Evolutionary conservation across 2,113 vertebrate species (phyloP).

Genomic region (Pomatostomus ruficeps): DNA sequence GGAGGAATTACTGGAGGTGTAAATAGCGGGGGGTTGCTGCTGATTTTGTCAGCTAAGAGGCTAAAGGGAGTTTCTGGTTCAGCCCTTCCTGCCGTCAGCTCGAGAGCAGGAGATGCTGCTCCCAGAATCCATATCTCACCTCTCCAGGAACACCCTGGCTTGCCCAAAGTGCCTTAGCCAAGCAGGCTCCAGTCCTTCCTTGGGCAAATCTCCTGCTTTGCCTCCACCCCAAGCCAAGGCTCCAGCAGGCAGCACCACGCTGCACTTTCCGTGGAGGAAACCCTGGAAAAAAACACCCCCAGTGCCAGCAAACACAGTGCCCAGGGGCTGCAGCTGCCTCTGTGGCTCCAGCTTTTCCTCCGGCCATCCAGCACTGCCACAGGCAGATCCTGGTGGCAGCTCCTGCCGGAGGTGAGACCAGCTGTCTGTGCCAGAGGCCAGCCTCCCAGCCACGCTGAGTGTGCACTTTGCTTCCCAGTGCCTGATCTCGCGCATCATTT

Average conservation of each 20-base stretch:
- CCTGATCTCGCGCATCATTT: conserved; percentile 24
- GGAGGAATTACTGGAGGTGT: neutral
- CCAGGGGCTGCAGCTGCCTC: neutral
- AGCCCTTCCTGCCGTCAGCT: neutral
- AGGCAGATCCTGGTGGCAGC: neutral
- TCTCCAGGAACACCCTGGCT: neutral
- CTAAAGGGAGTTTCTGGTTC: neutral
- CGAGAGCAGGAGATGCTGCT: neutral
- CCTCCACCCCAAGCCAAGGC: neutral
- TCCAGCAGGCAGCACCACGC: neutral
- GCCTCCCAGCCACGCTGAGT: neutral
- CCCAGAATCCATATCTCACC: neutral
- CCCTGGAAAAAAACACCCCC: neutral
- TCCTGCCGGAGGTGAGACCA: neutral
- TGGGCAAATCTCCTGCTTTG: neutral
- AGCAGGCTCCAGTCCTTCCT: neutral
- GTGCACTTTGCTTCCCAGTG: neutral
- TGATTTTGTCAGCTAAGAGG: neutral
- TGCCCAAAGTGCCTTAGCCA: neutral
- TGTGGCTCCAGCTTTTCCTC: neutral
- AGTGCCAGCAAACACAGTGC: neutral
- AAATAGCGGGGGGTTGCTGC: neutral
- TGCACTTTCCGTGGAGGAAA: neutral
- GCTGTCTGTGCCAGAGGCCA: neutral
- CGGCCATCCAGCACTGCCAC: neutral